Evolutionary conservation across 2,888 invertebrate genomes (phyloP).

Genomic region (Lepeophtheirus nordmannii): DNA sequence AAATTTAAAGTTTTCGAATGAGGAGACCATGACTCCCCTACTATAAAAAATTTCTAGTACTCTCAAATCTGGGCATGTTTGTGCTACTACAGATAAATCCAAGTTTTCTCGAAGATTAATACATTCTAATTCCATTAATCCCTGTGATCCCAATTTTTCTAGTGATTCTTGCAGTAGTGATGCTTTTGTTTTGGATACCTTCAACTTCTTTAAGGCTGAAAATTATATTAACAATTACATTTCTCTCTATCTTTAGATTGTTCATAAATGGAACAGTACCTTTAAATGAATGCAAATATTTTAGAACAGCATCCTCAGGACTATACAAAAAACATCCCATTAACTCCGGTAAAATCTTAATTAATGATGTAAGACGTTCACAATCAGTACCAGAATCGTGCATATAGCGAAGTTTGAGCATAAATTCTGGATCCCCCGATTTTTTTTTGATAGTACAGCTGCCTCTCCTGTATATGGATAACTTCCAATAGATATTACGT

Average conservation of each 20-base stretch:
- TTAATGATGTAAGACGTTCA: background rate
- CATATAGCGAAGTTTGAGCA: background rate
- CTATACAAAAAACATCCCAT: background rate
- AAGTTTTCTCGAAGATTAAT: background rate
- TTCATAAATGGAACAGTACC: background rate
- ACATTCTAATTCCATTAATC: background rate
- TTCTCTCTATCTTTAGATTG: too few species aligned
- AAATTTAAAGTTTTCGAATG: background rate
- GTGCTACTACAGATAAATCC: background rate
- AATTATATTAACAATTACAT: background rate
- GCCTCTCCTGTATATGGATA: background rate
- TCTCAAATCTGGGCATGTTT: background rate
- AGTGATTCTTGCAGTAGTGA: background rate
- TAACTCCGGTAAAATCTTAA: background rate
- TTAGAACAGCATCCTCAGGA: background rate
- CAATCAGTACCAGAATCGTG: background rate
- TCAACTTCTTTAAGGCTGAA: background rate
- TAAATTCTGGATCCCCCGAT: background rate
- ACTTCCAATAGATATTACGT: background rate
- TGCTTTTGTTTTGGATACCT: slow-evolving; percentile 3
- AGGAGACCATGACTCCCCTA: background rate
- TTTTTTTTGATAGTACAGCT: background rate
- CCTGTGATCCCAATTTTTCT: slow-evolving; percentile 5
- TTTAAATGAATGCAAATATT: background rate
- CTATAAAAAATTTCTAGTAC: background rate